phyloP scores from a whole-genome alignment of 2,113 vertebrate genomes.

The Cinclus mexicanus region DNA sequence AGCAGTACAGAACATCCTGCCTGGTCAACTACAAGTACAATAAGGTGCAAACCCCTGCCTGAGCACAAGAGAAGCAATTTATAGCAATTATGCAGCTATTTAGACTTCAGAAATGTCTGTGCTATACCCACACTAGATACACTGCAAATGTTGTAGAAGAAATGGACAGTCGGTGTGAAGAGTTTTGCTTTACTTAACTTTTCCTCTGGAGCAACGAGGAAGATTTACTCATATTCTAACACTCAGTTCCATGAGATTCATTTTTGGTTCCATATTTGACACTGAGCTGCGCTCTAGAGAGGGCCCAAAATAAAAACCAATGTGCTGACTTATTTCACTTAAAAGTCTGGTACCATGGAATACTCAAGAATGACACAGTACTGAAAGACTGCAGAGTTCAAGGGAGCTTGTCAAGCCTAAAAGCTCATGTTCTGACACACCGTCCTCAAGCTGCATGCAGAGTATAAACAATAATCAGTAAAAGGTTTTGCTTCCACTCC shows the following conservation, averaged over 20 bases:
- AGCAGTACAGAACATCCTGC: not conserved
- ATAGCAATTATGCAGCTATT: not conserved
- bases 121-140: not conserved
- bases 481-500: not conserved
- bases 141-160: not conserved
- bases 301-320: not conserved
- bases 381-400: not conserved
- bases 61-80: not conserved
- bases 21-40: rapidly evolving
- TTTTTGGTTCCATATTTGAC: not conserved
- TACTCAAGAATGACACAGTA: not conserved
- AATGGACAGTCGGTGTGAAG: not conserved
- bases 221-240: not conserved
- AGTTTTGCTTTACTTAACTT: not conserved
- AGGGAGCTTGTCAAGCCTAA: not conserved
- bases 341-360: not conserved
- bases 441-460: not conserved
- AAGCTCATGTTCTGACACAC: not conserved
- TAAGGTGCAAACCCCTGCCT: not conserved
- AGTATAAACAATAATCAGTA: not conserved
- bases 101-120: not conserved
- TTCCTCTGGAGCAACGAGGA: not conserved
- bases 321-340: not conserved
- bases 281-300: not conserved
- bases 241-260: not conserved